Evolutionary conservation across 2,888 invertebrate species (phyloP), one percentile per base, ranked within the genome.

Genomic region (Luperina nickerlii): DNA sequence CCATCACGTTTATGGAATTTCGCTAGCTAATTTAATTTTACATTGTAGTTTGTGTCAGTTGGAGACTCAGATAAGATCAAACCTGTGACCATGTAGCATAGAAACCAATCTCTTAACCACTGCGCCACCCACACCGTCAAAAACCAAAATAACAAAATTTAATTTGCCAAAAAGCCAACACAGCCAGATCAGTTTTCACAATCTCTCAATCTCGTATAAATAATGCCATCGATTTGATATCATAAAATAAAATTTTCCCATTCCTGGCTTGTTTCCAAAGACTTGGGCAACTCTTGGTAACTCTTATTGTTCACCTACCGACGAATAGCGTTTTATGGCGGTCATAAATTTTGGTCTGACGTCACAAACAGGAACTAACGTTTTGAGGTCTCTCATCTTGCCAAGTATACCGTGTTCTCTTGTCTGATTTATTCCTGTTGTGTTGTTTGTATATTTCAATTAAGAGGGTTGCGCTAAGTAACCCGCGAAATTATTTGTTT

Each of bases 361-460:
- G 18, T 18, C 62, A 5, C 0, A 15, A 76, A 57, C 83, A 68
- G 76, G 83, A 86, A 86, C 38, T 65, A 2, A 0, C 68, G 18
- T n/a, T 86, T 86, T 83, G 83, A 32, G 83, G 83, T 48, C 20
- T 45, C 15, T 45, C 60, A 32, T 83, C 60, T 73, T 82, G 87
- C 75, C 76, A 83, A 83, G 71, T 57, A 11, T 32, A 60, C 51
- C 20, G 27, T 5, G 42, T 51, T 57, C 7, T 32, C 5, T 27
- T 51, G 13, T 57, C 32, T 62, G 32, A 78, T 80, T 67, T 78
- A 60, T 66, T 24, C 2, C 2, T 57, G 13, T 18, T 63, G 32
- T 60, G 18, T 48, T 62, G n/a, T 20, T 48, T 38, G 20, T 62
- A 0, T 62, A 18, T 60, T 32, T 38, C 6, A 45, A 76, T 57